Base-by-base conservation (phyloP, 2,797 vertebrate genomes). In the Xenops minutus region DNA sequence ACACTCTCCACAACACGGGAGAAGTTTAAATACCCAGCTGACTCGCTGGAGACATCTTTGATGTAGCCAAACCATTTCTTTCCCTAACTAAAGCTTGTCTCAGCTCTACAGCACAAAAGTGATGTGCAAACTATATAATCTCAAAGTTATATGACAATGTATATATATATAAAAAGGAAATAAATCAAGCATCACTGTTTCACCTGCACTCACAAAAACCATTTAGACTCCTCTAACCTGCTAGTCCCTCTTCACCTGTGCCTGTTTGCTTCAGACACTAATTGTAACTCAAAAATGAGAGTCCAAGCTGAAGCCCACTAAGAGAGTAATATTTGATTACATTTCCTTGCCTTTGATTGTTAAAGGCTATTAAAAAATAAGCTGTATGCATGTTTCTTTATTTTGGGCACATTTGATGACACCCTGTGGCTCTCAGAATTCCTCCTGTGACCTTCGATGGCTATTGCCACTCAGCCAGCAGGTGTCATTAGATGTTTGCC, bases 21-120 rank as follows among this genome's bases (percentile, higher is more conserved):
- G 83, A 68, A 41, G 48, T 75, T n/a, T 55, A 7, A 74, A 62
- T 37, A 67, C 51, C 61, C 92, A 37, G 39, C 52, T 89, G 81
- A 61, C 59, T 64, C 2, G 14, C 44, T 22, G 52, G 71, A 74
- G 75, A 66, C 46, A 49, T 27, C 69, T 59, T 19, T 30, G 66
- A 78, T 83, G 69, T 16, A 76, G 76, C 48, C 83, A 96, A 94
- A 93, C 85, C 85, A 93, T 75, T 86, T 75, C 48, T 69, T 39
- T 1, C 13, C 75, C 43, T 72, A 85, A 72, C 54, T 78, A 88
- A 93, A 88, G 41, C 69, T 78, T 46, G 12, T 78, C 72, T 91
- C 52, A 77, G 52, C 85, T 85, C 54, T 86, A 44, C 4, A 90
- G 51, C 74, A 86, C 2, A 22, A 16, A 64, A 71, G 16, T 55